Percentiles rank a stretch among this genome's conserved stretches.
Evolutionary conservation across 2,797 vertebrate genomes (phyloP).

Genomic region (Tolypeutes matacus): DNA sequence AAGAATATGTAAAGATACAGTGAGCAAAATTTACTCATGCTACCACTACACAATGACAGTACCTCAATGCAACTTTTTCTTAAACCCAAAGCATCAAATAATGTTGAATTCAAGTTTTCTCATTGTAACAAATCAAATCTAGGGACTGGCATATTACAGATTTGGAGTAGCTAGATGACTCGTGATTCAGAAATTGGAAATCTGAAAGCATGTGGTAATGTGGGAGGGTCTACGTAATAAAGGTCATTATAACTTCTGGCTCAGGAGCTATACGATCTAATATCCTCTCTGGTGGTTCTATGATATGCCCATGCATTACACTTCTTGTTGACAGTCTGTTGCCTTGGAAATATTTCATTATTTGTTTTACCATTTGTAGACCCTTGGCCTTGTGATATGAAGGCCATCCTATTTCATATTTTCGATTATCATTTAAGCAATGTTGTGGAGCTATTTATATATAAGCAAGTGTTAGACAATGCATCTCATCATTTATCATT

Average conservation of each 20-base stretch:
- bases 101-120: constrained; percentile 75
- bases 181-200: constrained; percentile 86
- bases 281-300: constrained; percentile 89
- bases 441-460: constrained; percentile 91
- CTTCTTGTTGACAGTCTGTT: constrained; percentile 92
- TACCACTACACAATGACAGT: constrained; percentile 78
- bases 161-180: constrained; percentile 80
- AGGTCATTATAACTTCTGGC: constrained; percentile 89
- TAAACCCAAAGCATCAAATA: constrained; percentile 82
- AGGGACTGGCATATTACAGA: constrained; percentile 79
- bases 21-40: constrained; percentile 80
- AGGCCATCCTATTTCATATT: constrained; percentile 92
- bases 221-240: constrained; percentile 89
- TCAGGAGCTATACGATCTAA: constrained; percentile 88
- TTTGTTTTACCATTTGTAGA: constrained; percentile 92
- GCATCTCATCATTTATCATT: constrained; percentile 91
- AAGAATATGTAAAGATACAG: constrained; percentile 70
- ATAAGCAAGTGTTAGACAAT: constrained; percentile 90
- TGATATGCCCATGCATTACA: constrained; percentile 91
- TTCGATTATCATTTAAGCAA: constrained; percentile 93
- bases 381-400: constrained; percentile 92
- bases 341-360: constrained; percentile 93
- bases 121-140: constrained; percentile 84
- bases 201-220: constrained; percentile 84
- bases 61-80: constrained; percentile 79